Evolutionary conservation across 1,140 invertebrate species (phyloP).

Genomic region (Nephila pilipes): DNA sequence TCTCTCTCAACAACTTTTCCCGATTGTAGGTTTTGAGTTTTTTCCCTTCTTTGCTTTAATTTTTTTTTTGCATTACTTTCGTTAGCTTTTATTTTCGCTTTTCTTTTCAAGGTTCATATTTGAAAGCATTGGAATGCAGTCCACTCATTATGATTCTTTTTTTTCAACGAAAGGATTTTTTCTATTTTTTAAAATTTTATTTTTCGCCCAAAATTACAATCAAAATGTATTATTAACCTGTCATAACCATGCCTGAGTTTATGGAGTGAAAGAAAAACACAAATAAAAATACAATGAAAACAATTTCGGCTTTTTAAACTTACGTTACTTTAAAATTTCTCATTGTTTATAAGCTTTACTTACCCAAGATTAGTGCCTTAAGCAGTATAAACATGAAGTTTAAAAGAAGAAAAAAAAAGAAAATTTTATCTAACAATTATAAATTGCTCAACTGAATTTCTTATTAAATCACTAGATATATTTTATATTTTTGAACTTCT

Average conservation of each 20-base stretch:
- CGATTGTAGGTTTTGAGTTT: constrained; percentile 21
- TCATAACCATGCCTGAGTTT: not conserved
- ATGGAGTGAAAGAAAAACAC: not conserved
- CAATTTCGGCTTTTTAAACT: not conserved
- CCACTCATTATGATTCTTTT: not conserved
- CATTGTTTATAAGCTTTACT: no score
- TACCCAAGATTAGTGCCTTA: no score
- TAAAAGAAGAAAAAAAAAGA: no score
- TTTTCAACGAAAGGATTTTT: not conserved
- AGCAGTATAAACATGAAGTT: no score
- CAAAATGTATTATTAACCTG: not conserved
- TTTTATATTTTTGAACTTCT: no score
- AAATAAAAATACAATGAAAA: not conserved
- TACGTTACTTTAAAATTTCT: no score
- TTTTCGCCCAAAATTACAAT: not conserved
- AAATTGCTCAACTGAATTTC: no score
- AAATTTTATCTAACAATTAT: no score
- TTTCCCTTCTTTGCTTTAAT: not conserved
- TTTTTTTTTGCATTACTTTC: not conserved
- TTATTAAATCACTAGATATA: no score
- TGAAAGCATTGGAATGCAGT: not conserved
- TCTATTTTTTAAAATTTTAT: not conserved
- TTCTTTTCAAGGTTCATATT: not conserved
- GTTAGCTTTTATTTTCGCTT: not conserved
- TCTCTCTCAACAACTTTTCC: not conserved